Conservation (phyloP, 1,140 invertebrate genomes). For the Maconellicoccus hirsutus region DNA sequence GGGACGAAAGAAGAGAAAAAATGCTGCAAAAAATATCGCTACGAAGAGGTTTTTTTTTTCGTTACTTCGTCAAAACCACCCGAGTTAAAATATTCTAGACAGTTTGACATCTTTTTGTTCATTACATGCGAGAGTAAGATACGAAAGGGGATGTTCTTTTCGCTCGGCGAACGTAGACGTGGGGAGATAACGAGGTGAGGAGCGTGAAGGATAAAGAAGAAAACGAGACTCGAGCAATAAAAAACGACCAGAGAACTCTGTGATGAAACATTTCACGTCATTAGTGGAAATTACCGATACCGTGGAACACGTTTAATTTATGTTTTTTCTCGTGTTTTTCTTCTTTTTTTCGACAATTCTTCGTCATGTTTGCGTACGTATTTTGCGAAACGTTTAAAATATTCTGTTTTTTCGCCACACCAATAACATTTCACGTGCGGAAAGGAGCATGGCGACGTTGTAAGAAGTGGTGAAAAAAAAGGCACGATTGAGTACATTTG, state of each 20-base stretch:
- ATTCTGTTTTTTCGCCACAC: neutral
- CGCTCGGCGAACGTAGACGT: too few relatives aligned
- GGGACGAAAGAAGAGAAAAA: too few relatives aligned
- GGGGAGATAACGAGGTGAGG: too few relatives aligned
- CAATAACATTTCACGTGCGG: neutral
- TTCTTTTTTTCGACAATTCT: neutral
- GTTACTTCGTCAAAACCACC: neutral
- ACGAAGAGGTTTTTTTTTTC: too few relatives aligned
- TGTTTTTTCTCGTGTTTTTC: neutral
- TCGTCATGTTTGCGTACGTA: neutral
- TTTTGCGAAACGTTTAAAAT: neutral
- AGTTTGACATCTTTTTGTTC: slow-evolving; percentile 4
- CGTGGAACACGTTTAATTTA: neutral
- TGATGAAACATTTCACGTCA: neutral
- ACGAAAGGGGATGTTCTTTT: too few relatives aligned
- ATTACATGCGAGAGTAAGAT: neutral
- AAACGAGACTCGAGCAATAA: neutral
- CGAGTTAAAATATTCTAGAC: neutral
- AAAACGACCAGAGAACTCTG: neutral
- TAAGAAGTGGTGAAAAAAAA: slow-evolving; percentile 5
- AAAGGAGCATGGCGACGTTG: too few relatives aligned
- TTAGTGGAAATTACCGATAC: neutral
- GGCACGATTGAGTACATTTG: neutral
- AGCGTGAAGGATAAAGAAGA: too few relatives aligned
- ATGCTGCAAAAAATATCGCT: too few relatives aligned